phyloP scores from a whole-genome alignment of 1,140 invertebrate species.

The Ceratosolen fusciceps region DNA sequence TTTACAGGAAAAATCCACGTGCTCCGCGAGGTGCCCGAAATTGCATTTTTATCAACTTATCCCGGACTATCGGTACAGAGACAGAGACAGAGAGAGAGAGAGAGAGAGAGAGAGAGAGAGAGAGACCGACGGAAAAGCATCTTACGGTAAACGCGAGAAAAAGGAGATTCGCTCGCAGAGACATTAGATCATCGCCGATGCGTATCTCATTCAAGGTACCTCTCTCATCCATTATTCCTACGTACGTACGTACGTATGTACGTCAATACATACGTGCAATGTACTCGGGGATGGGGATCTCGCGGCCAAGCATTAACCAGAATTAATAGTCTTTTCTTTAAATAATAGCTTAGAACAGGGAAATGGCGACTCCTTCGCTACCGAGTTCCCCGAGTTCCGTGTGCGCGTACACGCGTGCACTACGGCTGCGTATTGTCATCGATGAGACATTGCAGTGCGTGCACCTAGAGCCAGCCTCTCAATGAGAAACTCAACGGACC shows the following conservation, averaged over 20 bases:
- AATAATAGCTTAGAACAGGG: slow-evolving; percentile 31
- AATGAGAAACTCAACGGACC: not conserved
- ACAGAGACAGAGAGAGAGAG: not conserved
- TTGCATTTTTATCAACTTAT: not conserved
- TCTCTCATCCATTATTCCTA: not conserved
- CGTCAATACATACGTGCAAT: too few species aligned
- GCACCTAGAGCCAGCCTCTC: not conserved
- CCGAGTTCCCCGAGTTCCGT: not conserved
- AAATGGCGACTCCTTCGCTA: slow-evolving; percentile 19
- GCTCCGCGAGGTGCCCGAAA: not conserved
- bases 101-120: not conserved
- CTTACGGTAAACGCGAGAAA: slow-evolving; percentile 30
- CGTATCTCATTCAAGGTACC: slow-evolving; percentile 8
- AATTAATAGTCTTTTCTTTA: slow-evolving; percentile 31
- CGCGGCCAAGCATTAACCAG: slow-evolving; percentile 25
- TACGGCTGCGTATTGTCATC: too few species aligned
- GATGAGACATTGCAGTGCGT: too few species aligned
- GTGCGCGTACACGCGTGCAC: not conserved
- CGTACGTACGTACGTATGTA: too few species aligned
- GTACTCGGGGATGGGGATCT: slow-evolving; percentile 5
- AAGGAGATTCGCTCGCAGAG: not conserved
- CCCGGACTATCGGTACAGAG: not conserved
- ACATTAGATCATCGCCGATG: slow-evolving; percentile 26
- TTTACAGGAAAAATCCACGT: too few species aligned
- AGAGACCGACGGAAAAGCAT: not conserved